Conservation (phyloP, 2,888 invertebrate genomes). For the Punctoribates punctum region DNA sequence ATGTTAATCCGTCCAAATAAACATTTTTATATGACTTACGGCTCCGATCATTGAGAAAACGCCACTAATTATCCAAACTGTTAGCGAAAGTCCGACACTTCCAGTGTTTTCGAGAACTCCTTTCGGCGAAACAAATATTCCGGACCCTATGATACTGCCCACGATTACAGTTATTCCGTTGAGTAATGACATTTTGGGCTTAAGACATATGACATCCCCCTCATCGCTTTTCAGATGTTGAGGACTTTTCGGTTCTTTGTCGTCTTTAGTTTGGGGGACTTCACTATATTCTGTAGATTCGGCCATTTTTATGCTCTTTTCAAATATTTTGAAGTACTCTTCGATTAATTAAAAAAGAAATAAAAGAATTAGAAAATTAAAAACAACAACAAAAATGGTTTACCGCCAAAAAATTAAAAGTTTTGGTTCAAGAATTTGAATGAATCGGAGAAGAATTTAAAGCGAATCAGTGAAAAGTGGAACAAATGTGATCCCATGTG, state of each 20-base stretch:
- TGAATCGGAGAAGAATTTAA: background rate
- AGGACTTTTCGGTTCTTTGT: background rate
- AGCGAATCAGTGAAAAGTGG: background rate
- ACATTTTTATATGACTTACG: slow-evolving; percentile 25
- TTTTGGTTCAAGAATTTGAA: background rate
- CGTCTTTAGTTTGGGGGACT: slow-evolving; percentile 36
- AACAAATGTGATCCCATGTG: slow-evolving; percentile 17
- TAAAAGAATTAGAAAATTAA: background rate
- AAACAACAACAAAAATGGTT: background rate
- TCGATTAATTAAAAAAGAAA: background rate
- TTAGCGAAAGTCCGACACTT: slow-evolving; percentile 83
- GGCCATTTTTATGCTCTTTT: slow-evolving; percentile 4
- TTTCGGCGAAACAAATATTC: slow-evolving; percentile 91
- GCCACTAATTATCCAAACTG: slow-evolving; percentile 90
- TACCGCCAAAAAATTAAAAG: background rate
- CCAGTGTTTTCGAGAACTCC: slow-evolving; percentile 86
- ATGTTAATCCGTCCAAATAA: background rate
- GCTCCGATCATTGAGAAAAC: slow-evolving; percentile 95
- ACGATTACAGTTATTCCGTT: slow-evolving; percentile 95
- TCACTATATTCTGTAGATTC: slow-evolving; percentile 19
- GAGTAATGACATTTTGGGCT: slow-evolving; percentile 87
- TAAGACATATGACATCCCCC: slow-evolving; percentile 70
- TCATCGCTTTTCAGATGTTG: slow-evolving; percentile 7
- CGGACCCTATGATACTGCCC: slow-evolving; percentile 93
- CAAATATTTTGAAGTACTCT: slow-evolving; percentile 8